Percentiles rank a stretch among this genome's conserved stretches.
Evolutionary conservation across 2,888 invertebrate genomes (phyloP).

Genomic region (Lypha dubia): DNA sequence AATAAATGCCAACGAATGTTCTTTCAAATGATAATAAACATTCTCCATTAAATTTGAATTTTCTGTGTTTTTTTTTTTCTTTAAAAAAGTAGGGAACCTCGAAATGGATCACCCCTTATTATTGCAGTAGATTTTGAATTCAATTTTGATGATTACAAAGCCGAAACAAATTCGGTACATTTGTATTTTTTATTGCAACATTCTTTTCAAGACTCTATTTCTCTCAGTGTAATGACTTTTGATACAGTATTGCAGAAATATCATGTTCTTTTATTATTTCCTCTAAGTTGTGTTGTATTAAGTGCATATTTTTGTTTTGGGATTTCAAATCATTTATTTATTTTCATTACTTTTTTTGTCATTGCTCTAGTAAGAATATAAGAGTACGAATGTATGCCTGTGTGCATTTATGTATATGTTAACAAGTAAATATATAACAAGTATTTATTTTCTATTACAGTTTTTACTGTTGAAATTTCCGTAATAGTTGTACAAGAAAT

Average conservation of each 20-base stretch:
- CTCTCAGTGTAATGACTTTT: slow-evolving; percentile 41
- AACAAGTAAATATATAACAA: background rate
- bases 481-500: slow-evolving; percentile 60
- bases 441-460: slow-evolving; percentile 39
- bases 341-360: slow-evolving; percentile 27
- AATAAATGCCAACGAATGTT: no score
- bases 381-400: background rate
- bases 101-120: no score
- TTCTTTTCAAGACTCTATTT: background rate
- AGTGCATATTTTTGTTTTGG: slow-evolving; percentile 54
- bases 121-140: no score
- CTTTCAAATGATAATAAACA: no score
- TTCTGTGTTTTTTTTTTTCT: no score
- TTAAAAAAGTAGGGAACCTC: no score
- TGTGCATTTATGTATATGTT: background rate
- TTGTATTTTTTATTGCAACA: background rate
- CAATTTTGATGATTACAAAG: no score
- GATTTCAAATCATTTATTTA: slow-evolving; percentile 35
- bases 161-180: background rate
- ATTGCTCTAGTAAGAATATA: slow-evolving; percentile 15
- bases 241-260: background rate
- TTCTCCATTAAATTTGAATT: no score
- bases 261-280: slow-evolving; percentile 45
- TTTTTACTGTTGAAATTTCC: slow-evolving; percentile 53
- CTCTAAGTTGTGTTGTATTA: slow-evolving; percentile 40